Evolutionary conservation across 1,140 invertebrate genomes (phyloP).

Genomic region (Aphidius ervi): DNA sequence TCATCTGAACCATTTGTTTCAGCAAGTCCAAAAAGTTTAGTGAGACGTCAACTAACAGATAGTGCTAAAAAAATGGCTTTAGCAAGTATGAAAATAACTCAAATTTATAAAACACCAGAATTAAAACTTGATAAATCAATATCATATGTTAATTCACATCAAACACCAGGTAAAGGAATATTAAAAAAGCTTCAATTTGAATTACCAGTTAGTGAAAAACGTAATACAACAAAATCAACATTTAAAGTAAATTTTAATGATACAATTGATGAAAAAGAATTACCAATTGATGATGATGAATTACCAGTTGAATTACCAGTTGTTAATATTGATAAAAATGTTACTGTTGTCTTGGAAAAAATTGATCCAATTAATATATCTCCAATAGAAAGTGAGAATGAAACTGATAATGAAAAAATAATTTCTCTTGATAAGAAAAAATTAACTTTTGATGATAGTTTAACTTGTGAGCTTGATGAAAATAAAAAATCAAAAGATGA

Average conservation of each 20-base stretch:
- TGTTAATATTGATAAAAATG: no score
- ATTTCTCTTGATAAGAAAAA: no score
- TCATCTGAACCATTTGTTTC: background rate
- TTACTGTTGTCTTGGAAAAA: no score
- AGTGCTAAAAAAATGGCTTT: slow-evolving; percentile 18
- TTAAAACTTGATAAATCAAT: slow-evolving; percentile 41
- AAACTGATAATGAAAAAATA: no score
- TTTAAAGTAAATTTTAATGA: slow-evolving; percentile 35
- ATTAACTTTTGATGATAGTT: no score
- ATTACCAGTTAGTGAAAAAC: slow-evolving; percentile 8
- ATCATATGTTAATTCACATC: slow-evolving; percentile 41
- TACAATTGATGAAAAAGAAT: slow-evolving; percentile 22
- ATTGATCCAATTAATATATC: no score
- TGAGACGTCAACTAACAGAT: slow-evolving; percentile 20
- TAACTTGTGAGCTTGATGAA: no score
- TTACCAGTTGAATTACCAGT: background rate
- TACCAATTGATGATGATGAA: slow-evolving; percentile 23
- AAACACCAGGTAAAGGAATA: slow-evolving; percentile 44
- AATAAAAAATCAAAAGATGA: no score
- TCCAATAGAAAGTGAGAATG: no score
- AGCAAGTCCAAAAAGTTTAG: background rate
- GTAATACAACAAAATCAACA: slow-evolving; percentile 17
- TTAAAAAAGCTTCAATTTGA: slow-evolving; percentile 35
- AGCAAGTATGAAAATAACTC: slow-evolving; percentile 38
- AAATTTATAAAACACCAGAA: slow-evolving; percentile 40